A percentile compares a stretch with the other conserved stretches of the same genome.
These are phyloP conservation scores for Chanos chanos DNA, from an alignment of 2,797 vertebrate genomes.

Conservation along the genomic window DNA sequence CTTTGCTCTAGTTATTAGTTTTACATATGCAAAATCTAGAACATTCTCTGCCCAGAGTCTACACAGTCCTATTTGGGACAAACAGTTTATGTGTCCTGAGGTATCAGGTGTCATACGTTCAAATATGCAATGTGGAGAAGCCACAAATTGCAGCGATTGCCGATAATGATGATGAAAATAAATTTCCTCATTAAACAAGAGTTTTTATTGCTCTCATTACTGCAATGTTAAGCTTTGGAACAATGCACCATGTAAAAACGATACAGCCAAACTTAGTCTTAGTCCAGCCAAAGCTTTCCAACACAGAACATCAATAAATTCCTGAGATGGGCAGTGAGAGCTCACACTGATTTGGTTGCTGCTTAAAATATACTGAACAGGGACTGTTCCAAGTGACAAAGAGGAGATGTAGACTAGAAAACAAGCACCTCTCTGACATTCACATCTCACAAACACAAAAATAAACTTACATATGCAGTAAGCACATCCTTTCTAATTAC, in stretches of 20 bases:
- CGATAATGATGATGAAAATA: slow-evolving; percentile 27
- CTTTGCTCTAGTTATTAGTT: no score
- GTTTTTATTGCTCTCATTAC: slow-evolving; percentile 19
- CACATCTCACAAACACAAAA: not conserved
- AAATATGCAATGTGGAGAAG: slow-evolving; percentile 36
- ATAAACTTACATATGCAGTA: not conserved
- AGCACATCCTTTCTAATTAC: not conserved
- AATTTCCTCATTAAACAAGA: slow-evolving; percentile 6
- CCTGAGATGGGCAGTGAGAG: not conserved
- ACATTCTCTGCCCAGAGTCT: no score
- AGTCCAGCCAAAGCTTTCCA: slow-evolving; percentile 7
- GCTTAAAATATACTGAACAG: no score
- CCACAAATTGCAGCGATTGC: slow-evolving; percentile 31
- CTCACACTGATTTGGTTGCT: no score
- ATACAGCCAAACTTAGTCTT: slow-evolving; percentile 25
- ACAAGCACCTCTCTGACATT: no score
- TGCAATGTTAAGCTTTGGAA: slow-evolving; percentile 13
- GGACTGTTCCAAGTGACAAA: no score
- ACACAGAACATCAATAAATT: slow-evolving; percentile 17
- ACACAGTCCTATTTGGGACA: no score
- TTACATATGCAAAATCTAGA: no score
- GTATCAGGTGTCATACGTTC: slow-evolving; percentile 2
- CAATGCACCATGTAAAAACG: slow-evolving; percentile 12
- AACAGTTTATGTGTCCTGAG: not conserved
- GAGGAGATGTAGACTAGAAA: no score